Percentiles rank a stretch among this genome's conserved stretches.
These are phyloP conservation scores for Meandrina meandrites DNA, from an alignment of 92 coral and sea anemone genomes.

Conservation along the genomic window DNA sequence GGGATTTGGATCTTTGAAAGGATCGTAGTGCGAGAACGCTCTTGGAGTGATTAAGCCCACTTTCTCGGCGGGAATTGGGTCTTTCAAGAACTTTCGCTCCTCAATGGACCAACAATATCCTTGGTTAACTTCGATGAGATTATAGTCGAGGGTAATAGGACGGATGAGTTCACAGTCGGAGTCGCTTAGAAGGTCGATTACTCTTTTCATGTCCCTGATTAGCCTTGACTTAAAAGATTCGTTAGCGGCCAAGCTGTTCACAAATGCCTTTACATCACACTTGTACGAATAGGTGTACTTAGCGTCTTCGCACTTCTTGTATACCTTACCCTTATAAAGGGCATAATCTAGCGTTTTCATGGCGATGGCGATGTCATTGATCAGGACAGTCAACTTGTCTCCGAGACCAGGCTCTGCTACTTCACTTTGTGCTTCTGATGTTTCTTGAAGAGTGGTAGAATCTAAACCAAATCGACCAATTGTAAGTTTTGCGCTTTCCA, in stretches of 20 bases:
- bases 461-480: too few relatives aligned
- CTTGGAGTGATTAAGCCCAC: too few relatives aligned
- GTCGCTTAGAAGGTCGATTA: constrained; percentile 37
- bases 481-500: too few relatives aligned
- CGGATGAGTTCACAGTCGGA: constrained; percentile 49
- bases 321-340: constrained; percentile 38
- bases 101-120: constrained; percentile 38
- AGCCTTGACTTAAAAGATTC: constrained; percentile 42
- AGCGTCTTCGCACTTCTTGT: constrained; percentile 37
- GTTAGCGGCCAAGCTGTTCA: constrained; percentile 50
- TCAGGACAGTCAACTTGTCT: constrained; percentile 46
- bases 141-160: constrained; percentile 23
- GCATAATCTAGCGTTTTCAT: constrained; percentile 50
- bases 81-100: too few relatives aligned
- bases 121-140: constrained; percentile 38
- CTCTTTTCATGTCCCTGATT: constrained; percentile 31
- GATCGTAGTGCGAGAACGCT: too few relatives aligned
- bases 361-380: constrained; percentile 45
- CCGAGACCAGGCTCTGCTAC: constrained; percentile 13
- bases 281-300: constrained; percentile 31
- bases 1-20: too few relatives aligned
- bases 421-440: neutral
- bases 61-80: too few relatives aligned
- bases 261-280: constrained; percentile 48
- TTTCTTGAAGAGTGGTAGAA: too few relatives aligned